Conservation (phyloP, 2,888 invertebrate genomes). For the Drosophila ezoana region DNA sequence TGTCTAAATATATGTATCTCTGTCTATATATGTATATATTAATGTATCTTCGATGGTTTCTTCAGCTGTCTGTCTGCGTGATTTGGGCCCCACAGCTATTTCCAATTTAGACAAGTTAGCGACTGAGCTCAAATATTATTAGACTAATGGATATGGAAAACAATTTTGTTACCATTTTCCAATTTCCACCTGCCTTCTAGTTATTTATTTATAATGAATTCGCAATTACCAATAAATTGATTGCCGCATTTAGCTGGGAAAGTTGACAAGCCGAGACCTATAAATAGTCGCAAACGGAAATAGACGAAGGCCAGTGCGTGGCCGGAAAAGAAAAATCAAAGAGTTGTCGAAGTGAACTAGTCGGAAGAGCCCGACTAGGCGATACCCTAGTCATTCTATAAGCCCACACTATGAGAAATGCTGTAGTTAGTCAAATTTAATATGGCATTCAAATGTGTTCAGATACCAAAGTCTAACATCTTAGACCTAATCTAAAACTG, state of each 20-base stretch:
- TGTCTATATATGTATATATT: neutral
- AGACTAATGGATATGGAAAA: slow-evolving; percentile 51
- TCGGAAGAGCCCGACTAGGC: no score
- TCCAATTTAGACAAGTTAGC: slow-evolving; percentile 67
- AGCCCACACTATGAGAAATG: no score
- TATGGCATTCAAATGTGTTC: no score
- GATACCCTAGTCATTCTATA: no score
- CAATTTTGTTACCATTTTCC: slow-evolving; percentile 10
- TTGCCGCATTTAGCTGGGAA: neutral
- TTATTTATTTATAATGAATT: slow-evolving; percentile 10
- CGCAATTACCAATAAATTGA: slow-evolving; percentile 20
- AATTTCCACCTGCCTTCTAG: neutral
- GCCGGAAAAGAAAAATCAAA: neutral
- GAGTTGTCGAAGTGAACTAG: neutral
- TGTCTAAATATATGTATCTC: neutral
- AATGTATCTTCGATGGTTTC: slow-evolving; percentile 3
- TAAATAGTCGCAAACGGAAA: neutral
- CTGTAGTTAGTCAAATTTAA: no score
- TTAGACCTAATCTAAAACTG: no score
- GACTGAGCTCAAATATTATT: slow-evolving; percentile 71
- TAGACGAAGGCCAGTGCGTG: no score
- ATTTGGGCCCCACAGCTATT: slow-evolving; percentile 40
- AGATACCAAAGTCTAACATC: no score
- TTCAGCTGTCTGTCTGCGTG: slow-evolving; percentile 1
- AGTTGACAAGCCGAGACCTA: neutral